These are phyloP conservation scores for Picus viridis DNA, from an alignment of 2,797 vertebrate genomes.

Conservation along the genomic window DNA sequence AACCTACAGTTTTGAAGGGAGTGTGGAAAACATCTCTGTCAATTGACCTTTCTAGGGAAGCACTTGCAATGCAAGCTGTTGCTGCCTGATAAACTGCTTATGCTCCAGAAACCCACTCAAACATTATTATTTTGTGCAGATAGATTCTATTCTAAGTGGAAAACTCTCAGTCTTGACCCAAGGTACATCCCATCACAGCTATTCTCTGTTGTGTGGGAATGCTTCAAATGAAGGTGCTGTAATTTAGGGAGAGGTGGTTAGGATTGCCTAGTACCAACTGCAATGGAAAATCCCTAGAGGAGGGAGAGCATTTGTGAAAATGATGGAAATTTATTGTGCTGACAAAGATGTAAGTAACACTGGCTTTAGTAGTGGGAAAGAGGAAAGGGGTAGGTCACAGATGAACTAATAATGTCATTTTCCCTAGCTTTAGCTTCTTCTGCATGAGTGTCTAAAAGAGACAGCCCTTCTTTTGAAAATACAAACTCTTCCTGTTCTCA, in stretches of 20 bases:
- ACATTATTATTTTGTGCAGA: not conserved
- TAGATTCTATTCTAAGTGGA: not conserved
- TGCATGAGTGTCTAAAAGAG: not conserved
- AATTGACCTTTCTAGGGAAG: not conserved
- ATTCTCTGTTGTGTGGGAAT: not conserved
- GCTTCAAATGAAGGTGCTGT: not conserved
- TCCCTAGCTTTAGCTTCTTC: not conserved
- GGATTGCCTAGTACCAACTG: not conserved
- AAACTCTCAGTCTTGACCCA: not conserved
- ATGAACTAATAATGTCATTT: not conserved
- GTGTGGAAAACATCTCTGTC: not conserved
- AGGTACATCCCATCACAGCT: not conserved
- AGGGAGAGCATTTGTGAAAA: not conserved
- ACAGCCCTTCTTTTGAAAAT: not conserved
- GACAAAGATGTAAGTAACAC: not conserved
- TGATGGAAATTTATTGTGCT: not conserved
- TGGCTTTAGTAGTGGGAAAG: not conserved
- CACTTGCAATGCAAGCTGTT: not conserved
- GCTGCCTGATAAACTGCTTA: not conserved
- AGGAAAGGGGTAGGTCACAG: not conserved
- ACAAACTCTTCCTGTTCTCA: not conserved
- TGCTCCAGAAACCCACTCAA: not conserved
- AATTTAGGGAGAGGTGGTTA: not conserved
- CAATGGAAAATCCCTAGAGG: not conserved
- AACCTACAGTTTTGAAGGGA: slow-evolving; percentile 1